These are phyloP conservation scores for Argopecten irradians DNA, from an alignment of 1,140 invertebrate genomes.

Conservation along the genomic window DNA sequence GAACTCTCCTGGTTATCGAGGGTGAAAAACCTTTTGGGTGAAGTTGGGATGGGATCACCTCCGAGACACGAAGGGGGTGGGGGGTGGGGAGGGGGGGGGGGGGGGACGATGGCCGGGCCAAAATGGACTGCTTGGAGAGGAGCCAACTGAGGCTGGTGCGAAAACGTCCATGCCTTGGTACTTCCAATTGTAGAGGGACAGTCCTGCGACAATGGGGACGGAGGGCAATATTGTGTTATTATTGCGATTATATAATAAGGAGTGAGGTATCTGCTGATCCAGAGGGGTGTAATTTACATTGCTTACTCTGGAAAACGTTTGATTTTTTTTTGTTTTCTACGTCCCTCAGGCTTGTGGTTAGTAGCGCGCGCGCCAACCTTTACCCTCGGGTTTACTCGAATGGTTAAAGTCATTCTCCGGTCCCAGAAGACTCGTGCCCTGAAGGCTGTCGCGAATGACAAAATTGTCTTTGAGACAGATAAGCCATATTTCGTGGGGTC, in stretches of 20 bases:
- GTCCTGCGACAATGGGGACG: background rate
- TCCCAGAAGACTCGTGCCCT: background rate
- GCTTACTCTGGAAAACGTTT: background rate
- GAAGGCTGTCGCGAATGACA: background rate
- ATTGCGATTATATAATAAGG: background rate
- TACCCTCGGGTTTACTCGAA: background rate
- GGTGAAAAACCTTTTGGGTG: background rate
- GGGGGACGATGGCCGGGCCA: background rate
- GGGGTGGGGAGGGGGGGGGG: no score
- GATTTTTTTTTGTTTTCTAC: no score
- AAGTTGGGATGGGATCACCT: background rate
- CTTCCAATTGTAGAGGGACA: background rate
- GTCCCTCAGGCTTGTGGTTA: background rate
- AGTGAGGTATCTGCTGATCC: background rate
- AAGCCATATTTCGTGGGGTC: background rate
- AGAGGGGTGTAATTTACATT: background rate
- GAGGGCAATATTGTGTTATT: background rate
- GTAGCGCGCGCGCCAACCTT: background rate
- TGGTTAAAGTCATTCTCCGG: background rate
- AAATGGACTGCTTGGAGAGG: background rate
- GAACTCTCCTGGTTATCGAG: no score
- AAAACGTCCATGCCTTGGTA: background rate
- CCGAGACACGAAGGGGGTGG: background rate
- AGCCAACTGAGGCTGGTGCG: background rate
- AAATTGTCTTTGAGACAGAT: background rate